Percentiles rank a stretch among this genome's conserved stretches.
Evolutionary conservation across 2,113 vertebrate species (phyloP).

Genomic region (Thamnaconus septentrionalis): DNA sequence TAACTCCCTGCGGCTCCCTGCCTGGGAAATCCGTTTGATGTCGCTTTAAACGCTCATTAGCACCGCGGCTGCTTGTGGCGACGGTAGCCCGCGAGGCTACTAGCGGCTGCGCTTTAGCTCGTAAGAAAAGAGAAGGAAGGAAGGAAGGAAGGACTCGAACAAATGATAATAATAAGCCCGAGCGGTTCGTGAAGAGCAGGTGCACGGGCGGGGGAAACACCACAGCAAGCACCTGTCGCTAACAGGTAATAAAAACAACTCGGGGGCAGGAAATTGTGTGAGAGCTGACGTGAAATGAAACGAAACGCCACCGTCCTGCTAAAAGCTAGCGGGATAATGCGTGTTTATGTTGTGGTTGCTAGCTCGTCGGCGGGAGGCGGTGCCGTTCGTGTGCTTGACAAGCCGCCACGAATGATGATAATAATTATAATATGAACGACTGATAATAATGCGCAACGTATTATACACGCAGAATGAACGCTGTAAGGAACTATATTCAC

Average conservation of each 20-base stretch:
- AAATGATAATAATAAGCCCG: neutral
- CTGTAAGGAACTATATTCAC: neutral
- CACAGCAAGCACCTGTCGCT: slow-evolving; percentile 52
- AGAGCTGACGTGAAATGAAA: too few relatives aligned
- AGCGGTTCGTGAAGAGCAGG: slow-evolving; percentile 42
- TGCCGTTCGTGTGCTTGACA: slow-evolving; percentile 14
- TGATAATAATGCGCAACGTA: too few relatives aligned
- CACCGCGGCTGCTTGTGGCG: too few relatives aligned
- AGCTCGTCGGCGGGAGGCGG: neutral
- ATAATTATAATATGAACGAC: too few relatives aligned
- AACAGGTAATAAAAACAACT: slow-evolving; percentile 52
- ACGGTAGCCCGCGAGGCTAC: neutral
- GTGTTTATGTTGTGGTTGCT: slow-evolving; percentile 11
- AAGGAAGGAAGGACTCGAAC: too few relatives aligned
- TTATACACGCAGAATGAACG: neutral
- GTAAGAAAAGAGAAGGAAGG: too few relatives aligned
- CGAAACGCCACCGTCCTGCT: neutral
- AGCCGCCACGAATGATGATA: neutral
- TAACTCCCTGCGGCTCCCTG: slow-evolving; percentile 10
- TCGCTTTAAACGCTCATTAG: neutral
- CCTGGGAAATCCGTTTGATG: slow-evolving; percentile 40
- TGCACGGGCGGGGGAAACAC: slow-evolving; percentile 29
- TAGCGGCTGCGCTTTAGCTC: slow-evolving; percentile 1
- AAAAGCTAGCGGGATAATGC: neutral
- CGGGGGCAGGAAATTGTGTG: neutral